These are phyloP conservation scores for Miniopterus natalensis DNA, from an alignment of 2,113 vertebrate species.

Conservation along the genomic window DNA sequence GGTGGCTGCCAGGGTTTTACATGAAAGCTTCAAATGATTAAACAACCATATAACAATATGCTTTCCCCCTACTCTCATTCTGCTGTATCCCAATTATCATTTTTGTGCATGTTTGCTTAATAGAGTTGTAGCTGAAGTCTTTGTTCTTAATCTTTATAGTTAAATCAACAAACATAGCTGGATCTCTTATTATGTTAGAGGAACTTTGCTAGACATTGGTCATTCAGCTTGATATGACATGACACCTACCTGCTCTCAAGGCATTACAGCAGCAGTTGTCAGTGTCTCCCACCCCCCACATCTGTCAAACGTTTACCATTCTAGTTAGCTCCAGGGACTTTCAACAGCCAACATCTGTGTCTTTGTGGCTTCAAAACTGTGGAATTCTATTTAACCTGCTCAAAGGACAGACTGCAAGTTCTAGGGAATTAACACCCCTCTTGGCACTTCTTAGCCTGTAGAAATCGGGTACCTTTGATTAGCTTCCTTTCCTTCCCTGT, in stretches of 20 bases:
- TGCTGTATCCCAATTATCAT: not conserved
- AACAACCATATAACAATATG: not conserved
- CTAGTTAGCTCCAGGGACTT: not conserved
- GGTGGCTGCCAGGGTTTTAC: not conserved
- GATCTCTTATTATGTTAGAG: not conserved
- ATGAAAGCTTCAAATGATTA: constrained; percentile 8
- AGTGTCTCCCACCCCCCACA: not conserved
- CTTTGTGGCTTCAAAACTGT: not conserved
- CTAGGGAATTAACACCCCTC: not conserved
- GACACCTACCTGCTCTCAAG: not conserved
- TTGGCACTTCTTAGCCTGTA: not conserved
- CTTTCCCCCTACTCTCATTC: not conserved
- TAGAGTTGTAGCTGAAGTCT: not conserved
- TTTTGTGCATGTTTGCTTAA: constrained; percentile 22
- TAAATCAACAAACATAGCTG: not conserved
- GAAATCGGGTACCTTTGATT: not conserved
- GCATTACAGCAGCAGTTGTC: not conserved
- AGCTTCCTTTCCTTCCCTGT: not conserved
- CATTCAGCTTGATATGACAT: not conserved
- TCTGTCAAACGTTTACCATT: constrained; percentile 10
- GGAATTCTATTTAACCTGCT: not conserved
- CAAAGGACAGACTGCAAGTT: not conserved
- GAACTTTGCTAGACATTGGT: not conserved
- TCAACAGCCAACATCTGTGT: not conserved
- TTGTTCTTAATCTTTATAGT: not conserved